phyloP scores from a whole-genome alignment of 2,797 vertebrate genomes.

The Vultur gryphus region DNA sequence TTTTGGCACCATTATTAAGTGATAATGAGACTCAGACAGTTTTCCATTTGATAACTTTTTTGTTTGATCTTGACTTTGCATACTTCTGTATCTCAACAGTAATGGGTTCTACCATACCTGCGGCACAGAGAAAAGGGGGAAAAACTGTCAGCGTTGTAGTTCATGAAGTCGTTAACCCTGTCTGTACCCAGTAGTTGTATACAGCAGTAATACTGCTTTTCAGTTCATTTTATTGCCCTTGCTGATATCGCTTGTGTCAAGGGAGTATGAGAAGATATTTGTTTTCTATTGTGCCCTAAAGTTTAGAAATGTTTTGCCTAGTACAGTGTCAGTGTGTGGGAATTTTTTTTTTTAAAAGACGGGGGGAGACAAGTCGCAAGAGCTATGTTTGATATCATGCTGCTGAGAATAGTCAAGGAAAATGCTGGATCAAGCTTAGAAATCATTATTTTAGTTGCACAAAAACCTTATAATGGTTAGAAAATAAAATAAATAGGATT shows the following conservation, averaged over 20 bases:
- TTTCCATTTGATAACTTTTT: slow-evolving; percentile 37
- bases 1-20: slow-evolving; percentile 53
- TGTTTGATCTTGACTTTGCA: slow-evolving; percentile 40
- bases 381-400: neutral
- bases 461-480: neutral
- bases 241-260: neutral
- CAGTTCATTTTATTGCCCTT: neutral
- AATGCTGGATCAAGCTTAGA: neutral
- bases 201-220: neutral
- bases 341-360: neutral
- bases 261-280: neutral
- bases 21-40: slow-evolving; percentile 35
- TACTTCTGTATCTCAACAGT: neutral
- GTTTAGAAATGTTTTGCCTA: neutral
- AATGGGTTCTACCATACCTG: neutral
- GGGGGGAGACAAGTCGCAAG: neutral
- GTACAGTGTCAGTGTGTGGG: accelerated
- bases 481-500: neutral
- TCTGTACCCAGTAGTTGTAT: neutral
- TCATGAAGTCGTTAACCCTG: neutral
- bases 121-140: neutral
- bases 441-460: neutral
- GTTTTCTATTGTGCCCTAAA: neutral
- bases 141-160: neutral
- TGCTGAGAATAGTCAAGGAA: neutral